Evolutionary conservation across 2,797 vertebrate species (phyloP), one percentile per base, ranked within the genome.

Genomic region (Hydrolagus colliei): DNA sequence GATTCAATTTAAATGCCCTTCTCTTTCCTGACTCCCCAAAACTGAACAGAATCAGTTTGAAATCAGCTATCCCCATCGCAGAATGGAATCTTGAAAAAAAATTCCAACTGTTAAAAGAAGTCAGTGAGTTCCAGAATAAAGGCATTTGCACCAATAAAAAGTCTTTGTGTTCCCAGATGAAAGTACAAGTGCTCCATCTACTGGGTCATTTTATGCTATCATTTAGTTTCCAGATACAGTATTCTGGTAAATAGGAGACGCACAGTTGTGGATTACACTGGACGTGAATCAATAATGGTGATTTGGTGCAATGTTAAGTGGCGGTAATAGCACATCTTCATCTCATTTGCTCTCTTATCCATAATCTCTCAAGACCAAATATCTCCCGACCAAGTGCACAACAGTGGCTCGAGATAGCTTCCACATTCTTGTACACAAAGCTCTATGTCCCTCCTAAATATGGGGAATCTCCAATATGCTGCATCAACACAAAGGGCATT

Each of bases 111-210:
- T 22, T 59, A 80, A 35, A 14, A 52, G 22, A 27, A 9, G 8
- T 16, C 63, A 41, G 16, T 52, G 65, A n/a, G 68, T 67, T 71
- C 63, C 16, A 68, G 18, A 71, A 20, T 1, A 9, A 77, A 9
- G 9, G 16, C 35, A 52, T 2, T 10, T 16, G 7, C 74, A 76
- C 16, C 3, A 3, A 18, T 10, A 20, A 59, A 27, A 16, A 76
- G 75, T 9, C 41, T 52, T 52, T 52, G 41, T 84, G 79, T 35
- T 5, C 32, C 22, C 16, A 32, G 27, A 5, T 71, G 65, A 52
- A 71, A 63, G 65, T 18, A 4, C 9, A 52, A 84, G 79, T 68
- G 79, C 41, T 41, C 79, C 79, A 63, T 84, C 79, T 84, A 63
- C 79, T 84, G 79, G 65, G 16, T 41, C 4, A 16, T 68, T 52